Evolutionary conservation across 2,797 vertebrate genomes (phyloP).

Genomic region (Sebastes itinus): DNA sequence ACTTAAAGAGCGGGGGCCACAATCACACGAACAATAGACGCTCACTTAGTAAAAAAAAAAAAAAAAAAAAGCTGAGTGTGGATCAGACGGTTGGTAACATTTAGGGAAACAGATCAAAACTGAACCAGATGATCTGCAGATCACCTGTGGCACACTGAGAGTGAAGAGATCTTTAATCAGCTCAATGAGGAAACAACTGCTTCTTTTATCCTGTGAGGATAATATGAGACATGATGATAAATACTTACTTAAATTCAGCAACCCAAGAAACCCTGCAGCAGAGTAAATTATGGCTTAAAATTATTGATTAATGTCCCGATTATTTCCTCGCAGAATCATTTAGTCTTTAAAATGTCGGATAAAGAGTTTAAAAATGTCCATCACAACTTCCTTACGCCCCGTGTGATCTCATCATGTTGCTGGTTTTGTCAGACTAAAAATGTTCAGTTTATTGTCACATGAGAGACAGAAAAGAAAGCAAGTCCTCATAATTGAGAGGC

Average conservation of each 20-base stretch:
- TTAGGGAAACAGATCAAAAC: constrained; percentile 52
- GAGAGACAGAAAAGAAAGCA: background rate
- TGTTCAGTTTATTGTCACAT: background rate
- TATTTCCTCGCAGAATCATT: background rate
- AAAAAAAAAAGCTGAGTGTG: constrained; percentile 1
- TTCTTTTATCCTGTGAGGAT: background rate
- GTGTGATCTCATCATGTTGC: background rate
- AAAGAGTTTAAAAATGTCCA: background rate
- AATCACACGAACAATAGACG: constrained; percentile 77
- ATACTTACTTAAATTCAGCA: no score
- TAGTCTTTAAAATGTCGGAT: background rate
- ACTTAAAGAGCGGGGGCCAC: constrained; percentile 80
- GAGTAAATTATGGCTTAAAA: background rate
- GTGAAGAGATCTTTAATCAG: no score
- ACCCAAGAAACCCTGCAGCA: background rate
- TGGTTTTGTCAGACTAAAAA: background rate
- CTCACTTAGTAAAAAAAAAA: constrained; percentile 57
- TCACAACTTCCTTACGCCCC: background rate
- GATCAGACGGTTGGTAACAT: constrained; percentile 62
- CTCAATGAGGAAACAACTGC: no score
- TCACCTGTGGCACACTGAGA: background rate
- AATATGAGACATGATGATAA: background rate
- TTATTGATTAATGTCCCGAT: background rate
- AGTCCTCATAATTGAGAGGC: no score
- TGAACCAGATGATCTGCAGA: constrained; percentile 63